Percentiles rank a stretch among this genome's conserved stretches.
Conservation (phyloP, 2,113 vertebrate species). For the Saguinus imperator region DNA sequence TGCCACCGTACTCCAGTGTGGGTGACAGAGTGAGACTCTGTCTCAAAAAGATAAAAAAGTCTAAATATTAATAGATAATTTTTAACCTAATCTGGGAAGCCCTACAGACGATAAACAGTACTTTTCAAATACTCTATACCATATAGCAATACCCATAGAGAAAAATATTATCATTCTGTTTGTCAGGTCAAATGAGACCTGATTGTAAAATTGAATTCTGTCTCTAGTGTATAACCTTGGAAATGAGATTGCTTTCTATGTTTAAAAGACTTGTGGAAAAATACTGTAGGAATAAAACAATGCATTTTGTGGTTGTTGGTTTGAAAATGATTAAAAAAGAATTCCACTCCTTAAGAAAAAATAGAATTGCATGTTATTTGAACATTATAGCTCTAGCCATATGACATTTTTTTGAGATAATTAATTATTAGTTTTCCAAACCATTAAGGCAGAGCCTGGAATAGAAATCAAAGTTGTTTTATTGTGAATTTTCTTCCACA, state of each 20-base stretch:
- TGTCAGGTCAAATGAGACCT: neutral
- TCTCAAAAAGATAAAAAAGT: neutral
- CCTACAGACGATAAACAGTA: neutral
- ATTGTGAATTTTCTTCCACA: conserved; percentile 41
- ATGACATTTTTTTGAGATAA: conserved; percentile 39
- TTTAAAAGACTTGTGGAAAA: neutral
- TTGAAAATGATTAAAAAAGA: conserved; percentile 54
- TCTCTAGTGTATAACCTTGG: neutral
- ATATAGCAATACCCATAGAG: neutral
- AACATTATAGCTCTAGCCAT: neutral
- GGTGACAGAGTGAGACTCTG: too few species aligned
- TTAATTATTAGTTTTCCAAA: conserved; percentile 52
- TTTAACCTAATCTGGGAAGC: neutral
- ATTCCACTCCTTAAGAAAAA: neutral
- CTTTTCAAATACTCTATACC: neutral
- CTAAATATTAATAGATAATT: neutral
- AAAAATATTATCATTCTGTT: neutral
- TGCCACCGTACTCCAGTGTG: too few species aligned
- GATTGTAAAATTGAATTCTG: neutral
- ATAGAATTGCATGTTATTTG: conserved; percentile 19
- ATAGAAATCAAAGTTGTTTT: conserved; percentile 45
- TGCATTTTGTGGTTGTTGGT: neutral
- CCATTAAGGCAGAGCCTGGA: conserved; percentile 9
- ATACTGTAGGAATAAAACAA: neutral
- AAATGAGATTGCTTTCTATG: neutral